Conservation (phyloP, 2,797 vertebrate genomes). For the Siniperca undulata region DNA sequence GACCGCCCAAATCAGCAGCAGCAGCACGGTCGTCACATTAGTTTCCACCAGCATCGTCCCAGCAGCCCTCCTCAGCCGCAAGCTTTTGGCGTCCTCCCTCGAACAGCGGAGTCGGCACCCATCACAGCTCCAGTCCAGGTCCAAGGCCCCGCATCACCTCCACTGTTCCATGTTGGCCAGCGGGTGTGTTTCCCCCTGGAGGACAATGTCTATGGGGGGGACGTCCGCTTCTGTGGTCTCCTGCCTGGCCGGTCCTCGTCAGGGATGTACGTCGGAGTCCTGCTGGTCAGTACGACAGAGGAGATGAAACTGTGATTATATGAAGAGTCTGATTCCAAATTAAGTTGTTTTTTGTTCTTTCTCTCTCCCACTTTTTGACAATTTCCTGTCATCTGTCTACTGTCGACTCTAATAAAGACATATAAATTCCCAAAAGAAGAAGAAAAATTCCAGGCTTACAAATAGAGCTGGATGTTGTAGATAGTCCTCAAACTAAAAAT, state of each 20-base stretch:
- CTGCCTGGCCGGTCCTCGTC: constrained; percentile 68
- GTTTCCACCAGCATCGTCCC: constrained; percentile 42
- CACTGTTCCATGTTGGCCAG: constrained; percentile 69
- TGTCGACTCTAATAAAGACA: neutral
- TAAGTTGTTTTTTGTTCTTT: neutral
- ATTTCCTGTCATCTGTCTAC: neutral
- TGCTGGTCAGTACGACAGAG: constrained; percentile 76
- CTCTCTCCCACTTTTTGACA: neutral
- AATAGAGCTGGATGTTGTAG: neutral
- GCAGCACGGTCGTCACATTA: constrained; percentile 37
- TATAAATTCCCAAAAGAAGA: neutral
- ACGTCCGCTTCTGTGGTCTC: constrained; percentile 80
- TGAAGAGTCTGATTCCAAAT: neutral
- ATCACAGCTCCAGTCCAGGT: neutral
- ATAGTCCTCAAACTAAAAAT: neutral
- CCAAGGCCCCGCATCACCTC: constrained; percentile 30
- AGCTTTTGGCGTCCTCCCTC: constrained; percentile 54
- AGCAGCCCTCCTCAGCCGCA: constrained; percentile 33
- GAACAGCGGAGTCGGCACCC: constrained; percentile 63
- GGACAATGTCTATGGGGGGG: constrained; percentile 58
- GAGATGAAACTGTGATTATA: neutral
- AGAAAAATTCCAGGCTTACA: neutral
- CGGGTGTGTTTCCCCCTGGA: constrained; percentile 77
- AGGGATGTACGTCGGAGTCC: constrained; percentile 75
- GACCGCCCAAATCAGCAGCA: constrained; percentile 7